Evolutionary conservation across 2,888 invertebrate species (phyloP), one percentile per base, ranked within the genome.

Genomic region (Meloe dianella): DNA sequence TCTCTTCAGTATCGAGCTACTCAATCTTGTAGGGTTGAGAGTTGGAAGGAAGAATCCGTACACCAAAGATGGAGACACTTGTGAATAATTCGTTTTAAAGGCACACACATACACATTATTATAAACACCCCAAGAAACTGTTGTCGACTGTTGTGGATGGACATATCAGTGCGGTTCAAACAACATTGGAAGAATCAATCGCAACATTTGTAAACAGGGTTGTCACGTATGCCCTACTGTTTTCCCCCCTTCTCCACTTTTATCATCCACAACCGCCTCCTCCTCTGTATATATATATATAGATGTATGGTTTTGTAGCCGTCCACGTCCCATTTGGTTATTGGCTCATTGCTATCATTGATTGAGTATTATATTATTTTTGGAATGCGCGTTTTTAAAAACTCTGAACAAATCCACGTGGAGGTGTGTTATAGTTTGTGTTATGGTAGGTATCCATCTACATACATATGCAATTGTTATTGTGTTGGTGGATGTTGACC

Each of bases 281-380:
- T 78, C 79, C 79, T 77, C 74, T 76, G 20, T 47, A 41, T 41
- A 47, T 47, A n/a, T n/a, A n/a, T n/a, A n/a, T n/a, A n/a, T n/a
- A n/a, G n/a, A n/a, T n/a, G n/a, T n/a, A 47, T 20, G 47, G 47
- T 47, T 47, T 78, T 80, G 82, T 77, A 75, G 77, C 47, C 77
- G 78, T 77, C 78, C 81, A 81, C 80, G 82, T 82, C 80, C 83
- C 84, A 84, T 84, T 84, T 84, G 84, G 84, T 84, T 84, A 84
- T 84, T 84, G 84, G 84, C 84, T 84, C 84, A 84, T 83, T 83
- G 83, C 84, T 83, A 84, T 83, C 84, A 83, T 84, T 84, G 84
- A 84, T 84, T 84, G 84, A 84, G 83, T 84, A 84, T 84, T 83
- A n/a, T n/a, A 84, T 84, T 84, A 83, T 84, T 84, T n/a, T 84